Base-by-base conservation (phyloP, 2,113 vertebrate genomes). In the Progne subis region DNA sequence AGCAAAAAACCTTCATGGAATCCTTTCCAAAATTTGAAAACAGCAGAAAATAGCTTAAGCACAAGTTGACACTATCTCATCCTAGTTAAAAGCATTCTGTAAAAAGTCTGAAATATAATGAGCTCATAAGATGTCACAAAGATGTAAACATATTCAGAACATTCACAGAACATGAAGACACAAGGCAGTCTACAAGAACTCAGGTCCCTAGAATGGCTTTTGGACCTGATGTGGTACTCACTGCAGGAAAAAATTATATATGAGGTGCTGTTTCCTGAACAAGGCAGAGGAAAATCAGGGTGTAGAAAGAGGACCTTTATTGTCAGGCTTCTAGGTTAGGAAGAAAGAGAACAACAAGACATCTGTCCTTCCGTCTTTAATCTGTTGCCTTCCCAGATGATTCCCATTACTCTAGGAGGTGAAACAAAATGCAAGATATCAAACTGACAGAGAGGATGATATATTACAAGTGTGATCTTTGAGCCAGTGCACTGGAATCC, bases 391-490 rank as follows among this genome's bases (percentile, higher is more conserved):
- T 85, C 24, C 25, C 49, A 75, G 21, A 75, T 76, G 26, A 92
- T 81, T 91, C 18, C 26, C 19, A 14, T 85, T 57, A 60, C 53
- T 20, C 49, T 50, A 76, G n/a, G 57, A 88, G 49, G 15, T 90
- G 92, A 94, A 96, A 93, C 37, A 90, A 82, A 95, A 90, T 91
- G 83, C 59, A 69, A 88, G 71, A 56, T 68, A 31, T 82, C 92
- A 91, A 93, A 79, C n/a, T 79, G 92, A 65, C 84, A 85, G 83
- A 77, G 72, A 57, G 67, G n/a, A 87, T 94, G 71, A 95, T 96
- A 65, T 72, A 94, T 13, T 80, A 18, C 52, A 47, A 70, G 15
- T 41, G 37, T 82, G 84, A 91, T 87, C 87, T 93, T 87, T 87
- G 57, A 90, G 57, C 61, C 17, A 87, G 26, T 28, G 31, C 34